Base-by-base conservation (phyloP, 1,140 invertebrate species). In the Drosophila erecta region DNA sequence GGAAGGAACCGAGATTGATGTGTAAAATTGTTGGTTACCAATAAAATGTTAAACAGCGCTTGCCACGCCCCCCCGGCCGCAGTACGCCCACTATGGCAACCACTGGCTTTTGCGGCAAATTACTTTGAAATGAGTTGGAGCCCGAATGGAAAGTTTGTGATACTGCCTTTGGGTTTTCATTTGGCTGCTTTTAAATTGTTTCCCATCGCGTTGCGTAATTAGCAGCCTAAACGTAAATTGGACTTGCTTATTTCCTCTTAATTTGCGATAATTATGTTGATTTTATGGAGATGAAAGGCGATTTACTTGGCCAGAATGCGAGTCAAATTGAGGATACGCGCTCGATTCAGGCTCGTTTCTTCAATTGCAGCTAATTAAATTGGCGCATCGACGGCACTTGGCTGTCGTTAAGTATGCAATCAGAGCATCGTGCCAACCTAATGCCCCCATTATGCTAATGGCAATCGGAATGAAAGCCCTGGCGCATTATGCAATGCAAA, bases 391-490 rank as follows among this genome's bases (percentile, higher is more conserved):
- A 49, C 75, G 46, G 41, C 55, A 67, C 41, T 24, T 24, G 24
- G 24, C 80, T 59, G 49, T 58, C 54, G 58, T 78, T 86, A 86
- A 86, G 81, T 75, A 86, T 76, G 81, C 81, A 86, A 87, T 86
- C 81, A 85, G 64, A 43, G 70, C 49, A 17, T 47, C 20, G 30
- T 44, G 46, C 24, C 72, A 73, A 89, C 83, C 83, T 89, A 87
- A 86, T 89, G 84, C 70, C 84, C 83, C 84, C 79, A 87, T 87
- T 87, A 87, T 89, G 83, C 84, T 83, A 87, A 87, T 87, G 84
- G 81, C 79, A 87, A 87, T 79, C 78, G 83, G 57, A 76, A 78
- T 17, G 67, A 61, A 62, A 61, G 7, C 15, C 3, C 61, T 40
- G 30, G 37, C 54, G 49, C 54, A 72, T 69, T 50, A 47, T 61